Percentiles rank a stretch among this genome's conserved stretches.
phyloP scores from a whole-genome alignment of 2,888 invertebrate genomes.

The Barypeithes pellucidus region DNA sequence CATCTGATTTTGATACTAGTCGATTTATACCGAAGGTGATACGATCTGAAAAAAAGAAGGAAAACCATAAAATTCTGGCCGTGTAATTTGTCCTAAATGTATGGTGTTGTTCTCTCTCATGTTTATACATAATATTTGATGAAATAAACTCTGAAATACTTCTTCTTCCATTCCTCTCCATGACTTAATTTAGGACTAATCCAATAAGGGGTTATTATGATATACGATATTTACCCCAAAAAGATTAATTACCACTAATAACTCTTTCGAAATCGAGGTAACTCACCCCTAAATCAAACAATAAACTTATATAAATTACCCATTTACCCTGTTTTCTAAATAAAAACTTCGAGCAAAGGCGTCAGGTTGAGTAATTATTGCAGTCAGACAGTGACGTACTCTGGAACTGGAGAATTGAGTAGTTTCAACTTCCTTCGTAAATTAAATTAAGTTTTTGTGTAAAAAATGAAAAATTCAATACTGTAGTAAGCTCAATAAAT shows the following conservation, averaged over 20 bases:
- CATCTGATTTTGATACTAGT: slow-evolving; percentile 78
- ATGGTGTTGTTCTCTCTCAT: no score
- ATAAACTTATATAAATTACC: slow-evolving; percentile 33
- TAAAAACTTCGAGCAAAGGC: background rate
- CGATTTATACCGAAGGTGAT: slow-evolving; percentile 90
- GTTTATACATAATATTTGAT: no score
- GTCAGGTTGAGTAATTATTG: slow-evolving; percentile 40
- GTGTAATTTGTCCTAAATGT: no score
- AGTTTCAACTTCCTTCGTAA: no score
- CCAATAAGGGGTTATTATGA: background rate
- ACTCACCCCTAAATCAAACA: slow-evolving; percentile 41
- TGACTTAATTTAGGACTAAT: background rate
- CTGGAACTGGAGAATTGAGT: no score
- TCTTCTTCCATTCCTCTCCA: background rate
- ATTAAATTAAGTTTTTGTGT: no score
- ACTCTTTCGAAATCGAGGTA: slow-evolving; percentile 19
- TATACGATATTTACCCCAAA: slow-evolving; percentile 17
- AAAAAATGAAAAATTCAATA: no score
- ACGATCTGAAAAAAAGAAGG: slow-evolving; percentile 79
- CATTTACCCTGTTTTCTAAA: slow-evolving; percentile 8
- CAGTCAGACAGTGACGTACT: slow-evolving; percentile 43
- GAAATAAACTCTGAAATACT: background rate
- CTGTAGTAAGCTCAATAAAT: no score
- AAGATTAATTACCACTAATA: slow-evolving; percentile 24
- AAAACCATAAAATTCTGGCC: no score